A percentile compares a stretch with the other conserved stretches of the same genome.
Conservation (phyloP, 1,140 invertebrate genomes). For the Mizuhopecten yessoensis region DNA sequence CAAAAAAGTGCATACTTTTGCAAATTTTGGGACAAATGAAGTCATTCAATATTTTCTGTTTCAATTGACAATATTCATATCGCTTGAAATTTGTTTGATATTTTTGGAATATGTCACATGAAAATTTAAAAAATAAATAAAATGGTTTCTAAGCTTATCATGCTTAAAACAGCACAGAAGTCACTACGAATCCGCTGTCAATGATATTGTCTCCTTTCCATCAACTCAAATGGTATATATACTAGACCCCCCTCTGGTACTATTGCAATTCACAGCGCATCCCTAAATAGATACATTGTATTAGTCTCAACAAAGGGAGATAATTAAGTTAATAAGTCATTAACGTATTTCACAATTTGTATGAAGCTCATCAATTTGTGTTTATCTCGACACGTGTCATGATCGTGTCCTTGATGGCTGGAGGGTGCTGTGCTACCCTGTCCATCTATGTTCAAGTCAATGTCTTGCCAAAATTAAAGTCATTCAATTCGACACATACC, state of each 20-base stretch:
- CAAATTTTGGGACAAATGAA: background rate
- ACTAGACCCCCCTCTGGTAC: background rate
- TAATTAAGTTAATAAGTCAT: background rate
- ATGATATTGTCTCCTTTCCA: background rate
- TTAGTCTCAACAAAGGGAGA: conserved; percentile 5
- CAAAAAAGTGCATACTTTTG: too few species aligned
- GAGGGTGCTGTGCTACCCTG: background rate
- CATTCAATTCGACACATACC: background rate
- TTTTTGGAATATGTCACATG: background rate
- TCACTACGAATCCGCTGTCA: background rate
- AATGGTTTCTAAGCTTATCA: background rate
- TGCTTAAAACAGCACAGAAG: background rate
- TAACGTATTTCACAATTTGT: background rate
- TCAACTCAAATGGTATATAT: background rate
- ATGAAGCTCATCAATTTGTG: conserved; percentile 19
- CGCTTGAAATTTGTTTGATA: too few species aligned
- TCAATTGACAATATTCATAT: too few species aligned
- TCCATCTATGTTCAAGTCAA: background rate
- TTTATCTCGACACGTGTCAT: background rate
- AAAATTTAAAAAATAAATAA: background rate
- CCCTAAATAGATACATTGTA: background rate
- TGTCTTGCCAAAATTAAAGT: background rate
- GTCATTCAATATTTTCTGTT: background rate
- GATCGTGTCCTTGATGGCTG: background rate
- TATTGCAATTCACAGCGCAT: background rate